These are phyloP conservation scores for Saccostrea echinata DNA, from an alignment of 1,140 invertebrate species.

Conservation along the genomic window DNA sequence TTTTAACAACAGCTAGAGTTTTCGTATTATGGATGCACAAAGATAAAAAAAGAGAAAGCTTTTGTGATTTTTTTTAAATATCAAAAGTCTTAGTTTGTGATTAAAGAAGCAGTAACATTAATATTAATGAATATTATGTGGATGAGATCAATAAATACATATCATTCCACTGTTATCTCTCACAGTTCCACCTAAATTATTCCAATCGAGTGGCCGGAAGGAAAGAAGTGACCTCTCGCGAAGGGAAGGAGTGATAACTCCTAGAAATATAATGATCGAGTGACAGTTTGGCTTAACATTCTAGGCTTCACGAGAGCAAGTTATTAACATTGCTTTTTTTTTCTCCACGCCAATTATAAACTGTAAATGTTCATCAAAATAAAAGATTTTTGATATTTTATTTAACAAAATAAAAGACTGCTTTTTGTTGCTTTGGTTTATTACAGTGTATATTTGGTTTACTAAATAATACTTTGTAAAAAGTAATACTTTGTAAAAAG, in stretches of 20 bases:
- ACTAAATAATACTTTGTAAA: too few relatives aligned
- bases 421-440: background rate
- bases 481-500: too few relatives aligned
- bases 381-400: background rate
- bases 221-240: slow-evolving; percentile 33
- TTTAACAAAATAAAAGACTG: background rate
- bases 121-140: background rate
- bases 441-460: too few relatives aligned
- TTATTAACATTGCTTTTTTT: background rate
- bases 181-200: slow-evolving; percentile 11
- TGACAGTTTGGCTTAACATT: background rate
- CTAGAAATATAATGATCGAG: slow-evolving; percentile 40
- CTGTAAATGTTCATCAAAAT: background rate
- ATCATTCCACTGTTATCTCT: background rate
- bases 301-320: background rate
- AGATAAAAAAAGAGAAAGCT: too few relatives aligned
- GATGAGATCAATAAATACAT: background rate
- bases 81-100: background rate
- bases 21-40: too few relatives aligned
- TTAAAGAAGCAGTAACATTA: background rate
- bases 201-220: slow-evolving; percentile 19
- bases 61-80: too few relatives aligned
- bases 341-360: background rate
- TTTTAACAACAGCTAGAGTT: too few relatives aligned
- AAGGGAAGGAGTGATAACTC: slow-evolving; percentile 35